These are phyloP conservation scores for Sorex maritimensis DNA, from an alignment of 2,797 vertebrate species.

Conservation along the genomic window DNA sequence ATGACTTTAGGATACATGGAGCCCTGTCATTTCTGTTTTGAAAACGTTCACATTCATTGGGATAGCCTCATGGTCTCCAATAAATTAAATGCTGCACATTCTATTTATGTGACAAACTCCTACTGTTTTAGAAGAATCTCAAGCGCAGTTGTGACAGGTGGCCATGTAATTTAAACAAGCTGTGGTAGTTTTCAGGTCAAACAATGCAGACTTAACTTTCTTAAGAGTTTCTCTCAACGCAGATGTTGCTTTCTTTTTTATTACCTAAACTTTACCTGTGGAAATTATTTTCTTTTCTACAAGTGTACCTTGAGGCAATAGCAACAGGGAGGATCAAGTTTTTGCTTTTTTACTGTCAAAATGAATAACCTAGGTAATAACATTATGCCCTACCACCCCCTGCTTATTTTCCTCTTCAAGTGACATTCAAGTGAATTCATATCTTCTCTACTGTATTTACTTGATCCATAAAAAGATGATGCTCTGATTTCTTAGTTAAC, in stretches of 20 bases:
- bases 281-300: conserved; percentile 85
- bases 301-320: conserved; percentile 82
- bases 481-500: not conserved
- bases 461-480: not conserved
- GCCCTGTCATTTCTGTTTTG: conserved; percentile 73
- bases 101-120: conserved; percentile 83
- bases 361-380: conserved; percentile 65
- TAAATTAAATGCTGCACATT: conserved; percentile 83
- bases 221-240: conserved; percentile 79
- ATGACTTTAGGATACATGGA: conserved; percentile 21
- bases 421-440: conserved; percentile 17
- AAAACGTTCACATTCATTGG: conserved; percentile 74
- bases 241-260: conserved; percentile 84
- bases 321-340: conserved; percentile 78
- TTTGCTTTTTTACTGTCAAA: conserved; percentile 86
- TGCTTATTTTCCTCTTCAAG: not conserved
- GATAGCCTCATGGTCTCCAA: conserved; percentile 67
- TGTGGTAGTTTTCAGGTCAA: conserved; percentile 77
- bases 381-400: no score
- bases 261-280: conserved; percentile 81
- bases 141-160: conserved; percentile 84
- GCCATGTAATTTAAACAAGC: conserved; percentile 79
- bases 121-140: conserved; percentile 80
- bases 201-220: conserved; percentile 78
- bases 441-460: not conserved